These are phyloP conservation scores for Colostygia pectinataria DNA, from an alignment of 2,888 invertebrate genomes.

Conservation along the genomic window DNA sequence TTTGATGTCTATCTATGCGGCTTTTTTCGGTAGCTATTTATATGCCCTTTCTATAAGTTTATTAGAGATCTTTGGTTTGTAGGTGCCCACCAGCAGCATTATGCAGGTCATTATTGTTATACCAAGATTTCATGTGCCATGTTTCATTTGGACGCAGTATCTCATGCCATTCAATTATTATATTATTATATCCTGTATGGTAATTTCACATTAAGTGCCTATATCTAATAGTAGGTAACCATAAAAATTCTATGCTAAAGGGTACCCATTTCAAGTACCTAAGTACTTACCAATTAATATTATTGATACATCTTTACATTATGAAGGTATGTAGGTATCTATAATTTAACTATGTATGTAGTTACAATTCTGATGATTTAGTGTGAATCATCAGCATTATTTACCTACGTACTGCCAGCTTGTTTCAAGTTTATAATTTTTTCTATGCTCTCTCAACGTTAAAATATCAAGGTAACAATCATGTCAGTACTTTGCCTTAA, in stretches of 20 bases:
- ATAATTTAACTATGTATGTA: too few species aligned
- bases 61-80: constrained; percentile 26
- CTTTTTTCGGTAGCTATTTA: constrained; percentile 8
- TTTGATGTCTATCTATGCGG: constrained; percentile 52
- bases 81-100: constrained; percentile 24
- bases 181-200: constrained; percentile 59
- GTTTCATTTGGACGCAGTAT: constrained; percentile 36
- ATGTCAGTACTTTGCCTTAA: neutral
- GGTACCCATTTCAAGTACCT: neutral
- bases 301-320: too few species aligned
- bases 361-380: neutral
- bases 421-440: too few species aligned
- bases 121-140: constrained; percentile 30
- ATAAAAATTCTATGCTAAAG: neutral
- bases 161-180: constrained; percentile 53
- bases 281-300: neutral
- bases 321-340: too few species aligned
- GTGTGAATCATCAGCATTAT: too few species aligned
- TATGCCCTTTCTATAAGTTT: constrained; percentile 8
- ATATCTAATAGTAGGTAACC: neutral
- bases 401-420: too few species aligned
- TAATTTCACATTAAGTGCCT: constrained; percentile 52
- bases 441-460: too few species aligned
- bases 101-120: constrained; percentile 29
- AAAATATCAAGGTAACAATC: too few species aligned